Evolutionary conservation across 2,888 invertebrate species (phyloP), one percentile per base, ranked within the genome.

Genomic region (Eupithecia tripunctaria): DNA sequence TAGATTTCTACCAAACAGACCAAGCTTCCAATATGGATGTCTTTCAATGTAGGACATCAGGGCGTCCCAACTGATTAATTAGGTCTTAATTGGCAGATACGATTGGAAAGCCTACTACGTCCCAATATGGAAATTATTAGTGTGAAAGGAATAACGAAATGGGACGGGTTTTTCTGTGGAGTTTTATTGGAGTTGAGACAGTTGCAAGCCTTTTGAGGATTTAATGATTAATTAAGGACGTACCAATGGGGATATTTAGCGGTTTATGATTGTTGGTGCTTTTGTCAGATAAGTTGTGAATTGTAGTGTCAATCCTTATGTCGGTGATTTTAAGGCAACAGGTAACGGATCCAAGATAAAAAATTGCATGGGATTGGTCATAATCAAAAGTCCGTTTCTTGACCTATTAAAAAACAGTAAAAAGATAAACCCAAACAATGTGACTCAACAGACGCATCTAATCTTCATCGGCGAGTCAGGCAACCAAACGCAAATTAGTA

Each of bases 401-500:
- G 69, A 73, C 68, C 72, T 10, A 27, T 29, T 2, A 32, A 62
- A 15, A 62, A 36, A 70, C 2, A 62, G 2, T 14, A 21, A 64
- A 64, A 36, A 21, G 4, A 38, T 38, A n/a, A 64, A 36, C 36
- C 51, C 38, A 51, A 25, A 47, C 65, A 36, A n/a, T 64, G 25
- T 70, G 59, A 68, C 25, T 66, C 56, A 68, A 47, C 59, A 56
- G 43, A 60, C 64, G n/a, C 8, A 32, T 38, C 63, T 63, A 63
- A 62, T 63, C 38, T 64, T 36, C 6, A 63, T 64, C 29, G 21
- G 7, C 70, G 74, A 64, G 60, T 73, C 65, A 65, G 36, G 66
- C 66, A 70, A 71, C 69, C 65, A 32, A 68, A 76, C 69, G 74
- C 77, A 79, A 78, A 79, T 78, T 79, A 76, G 64, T 64, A 25